Base-by-base conservation (phyloP, 2,888 invertebrate species). In the Drosophila planitibia region DNA sequence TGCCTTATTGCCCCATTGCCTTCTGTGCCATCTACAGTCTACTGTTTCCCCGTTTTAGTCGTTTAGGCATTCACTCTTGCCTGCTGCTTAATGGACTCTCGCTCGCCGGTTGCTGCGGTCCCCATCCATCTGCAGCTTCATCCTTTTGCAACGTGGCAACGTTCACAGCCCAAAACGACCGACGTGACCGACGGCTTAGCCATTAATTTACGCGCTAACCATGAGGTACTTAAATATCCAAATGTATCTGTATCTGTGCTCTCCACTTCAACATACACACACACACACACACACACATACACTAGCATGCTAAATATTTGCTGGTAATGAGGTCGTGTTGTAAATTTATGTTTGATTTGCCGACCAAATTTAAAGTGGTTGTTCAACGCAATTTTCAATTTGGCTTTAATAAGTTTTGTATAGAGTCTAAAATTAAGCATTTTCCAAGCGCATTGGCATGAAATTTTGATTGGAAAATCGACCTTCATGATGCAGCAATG, bases 161-260 rank as follows among this genome's bases (percentile, higher is more conserved):
- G 65, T 47, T 62, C 58, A 62, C 68, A 72, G 59, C 73, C 76
- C 60, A 68, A 72, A 72, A 61, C 62, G 65, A 74, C 71, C 77
- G 68, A 73, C 73, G 74, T 74, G 74, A 74, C 73, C 74, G 70
- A 77, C 68, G 83, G 85, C 82, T 85, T 83, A 85, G 82, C 85
- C 85, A 83, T 83, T 83, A 83, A 83, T 83, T 83, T 83, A 83
- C 85, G 83, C 83, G 81, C 85, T 81, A 83, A 83, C 83, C 83
- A 85, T 83, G 79, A 83, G 83, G 79, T 83, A 85, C 83, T 83
- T 85, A 81, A 85, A 83, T 85, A 83, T 85, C 74, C 83, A 85
- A 89, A 87, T 82, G 80, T 81, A 86, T 82, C 76, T 83, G 68
- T 81, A 74, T 82, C 79, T 73, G 63, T 67, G 73, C 74, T 47